These are phyloP conservation scores for Monarcha castaneiventris DNA, from an alignment of 2,113 vertebrate genomes.

Conservation along the genomic window DNA sequence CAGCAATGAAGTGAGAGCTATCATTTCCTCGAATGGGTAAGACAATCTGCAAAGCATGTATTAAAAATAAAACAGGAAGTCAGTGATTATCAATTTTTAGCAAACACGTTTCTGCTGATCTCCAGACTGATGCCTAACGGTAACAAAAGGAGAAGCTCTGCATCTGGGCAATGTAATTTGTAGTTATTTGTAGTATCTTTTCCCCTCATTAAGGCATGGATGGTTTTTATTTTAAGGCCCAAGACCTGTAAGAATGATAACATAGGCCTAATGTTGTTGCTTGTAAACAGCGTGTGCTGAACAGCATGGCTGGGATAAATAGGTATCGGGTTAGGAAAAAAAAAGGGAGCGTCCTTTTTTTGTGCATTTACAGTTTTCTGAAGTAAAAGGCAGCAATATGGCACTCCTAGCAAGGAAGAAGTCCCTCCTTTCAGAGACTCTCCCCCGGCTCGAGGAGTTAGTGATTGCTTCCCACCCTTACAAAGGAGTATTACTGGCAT, in stretches of 20 bases:
- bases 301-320: neutral
- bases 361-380: neutral
- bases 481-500: neutral
- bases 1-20: neutral
- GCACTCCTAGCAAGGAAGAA: neutral
- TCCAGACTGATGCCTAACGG: neutral
- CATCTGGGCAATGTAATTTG: neutral
- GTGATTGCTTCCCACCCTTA: neutral
- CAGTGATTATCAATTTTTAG: conserved; percentile 26
- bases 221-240: neutral
- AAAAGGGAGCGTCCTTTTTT: neutral
- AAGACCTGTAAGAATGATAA: neutral
- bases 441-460: neutral
- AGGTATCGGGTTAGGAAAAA: neutral
- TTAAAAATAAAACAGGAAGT: conserved; percentile 36
- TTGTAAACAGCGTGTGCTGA: neutral
- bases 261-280: neutral
- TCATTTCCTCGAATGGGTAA: neutral
- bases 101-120: neutral
- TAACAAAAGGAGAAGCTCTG: neutral
- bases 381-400: conserved; percentile 12
- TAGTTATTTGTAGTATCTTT: neutral
- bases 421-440: neutral
- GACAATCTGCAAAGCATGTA: neutral
- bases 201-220: neutral